A percentile compares a stretch with the other conserved stretches of the same genome.
These are phyloP conservation scores for Lycia hirtaria DNA, from an alignment of 2,888 invertebrate species.

Conservation along the genomic window DNA sequence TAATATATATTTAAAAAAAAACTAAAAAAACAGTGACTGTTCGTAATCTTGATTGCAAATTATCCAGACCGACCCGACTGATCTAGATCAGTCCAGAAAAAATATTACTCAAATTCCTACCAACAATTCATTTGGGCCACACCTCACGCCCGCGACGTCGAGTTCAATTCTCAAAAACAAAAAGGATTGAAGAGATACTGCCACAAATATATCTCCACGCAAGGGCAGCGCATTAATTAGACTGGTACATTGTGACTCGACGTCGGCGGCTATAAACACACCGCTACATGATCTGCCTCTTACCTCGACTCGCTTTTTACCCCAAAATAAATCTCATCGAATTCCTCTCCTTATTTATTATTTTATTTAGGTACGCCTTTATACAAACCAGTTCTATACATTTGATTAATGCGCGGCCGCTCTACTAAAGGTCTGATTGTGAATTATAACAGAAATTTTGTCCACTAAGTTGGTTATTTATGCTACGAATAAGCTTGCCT, in stretches of 20 bases:
- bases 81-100: background rate
- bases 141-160: constrained; percentile 22
- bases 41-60: too few relatives aligned
- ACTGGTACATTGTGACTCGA: constrained; percentile 71
- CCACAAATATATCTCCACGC: constrained; percentile 66
- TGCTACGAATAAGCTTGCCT: constrained; percentile 58
- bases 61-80: background rate
- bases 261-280: constrained; percentile 75
- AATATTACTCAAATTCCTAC: too few relatives aligned
- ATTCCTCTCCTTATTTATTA: constrained; percentile 81
- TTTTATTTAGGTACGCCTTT: constrained; percentile 81
- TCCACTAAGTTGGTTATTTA: constrained; percentile 79
- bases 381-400: constrained; percentile 76
- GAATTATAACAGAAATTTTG: constrained; percentile 75
- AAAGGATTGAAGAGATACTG: constrained; percentile 52
- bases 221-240: constrained; percentile 77
- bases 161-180: constrained; percentile 53
- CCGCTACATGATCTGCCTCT: constrained; percentile 77
- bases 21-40: too few relatives aligned
- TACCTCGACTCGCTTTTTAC: constrained; percentile 75
- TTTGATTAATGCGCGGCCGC: constrained; percentile 78
- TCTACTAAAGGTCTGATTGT: constrained; percentile 75
- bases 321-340: constrained; percentile 82
- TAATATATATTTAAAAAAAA: too few relatives aligned
- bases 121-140: background rate